These are phyloP conservation scores for Onychostoma macrolepis DNA, from an alignment of 2,113 vertebrate species.

Conservation along the genomic window DNA sequence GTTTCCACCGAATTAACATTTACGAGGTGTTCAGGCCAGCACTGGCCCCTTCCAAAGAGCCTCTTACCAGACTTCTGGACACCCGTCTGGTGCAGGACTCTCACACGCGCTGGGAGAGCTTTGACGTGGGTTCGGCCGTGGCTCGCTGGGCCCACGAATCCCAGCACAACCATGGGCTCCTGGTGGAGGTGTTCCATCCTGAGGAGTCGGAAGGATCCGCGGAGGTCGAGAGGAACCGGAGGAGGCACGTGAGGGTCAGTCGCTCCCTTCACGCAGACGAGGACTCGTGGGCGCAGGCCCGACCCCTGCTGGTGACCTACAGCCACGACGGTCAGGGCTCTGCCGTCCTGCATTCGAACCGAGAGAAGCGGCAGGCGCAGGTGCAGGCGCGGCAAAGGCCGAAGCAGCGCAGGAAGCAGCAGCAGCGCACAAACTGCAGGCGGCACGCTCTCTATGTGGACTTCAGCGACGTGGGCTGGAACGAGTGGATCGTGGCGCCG, in stretches of 20 bases:
- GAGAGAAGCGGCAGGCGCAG: conserved; percentile 89
- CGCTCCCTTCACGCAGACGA: conserved; percentile 91
- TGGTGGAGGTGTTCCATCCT: conserved; percentile 93
- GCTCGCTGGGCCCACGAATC: conserved; percentile 89
- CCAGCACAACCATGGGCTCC: conserved; percentile 89
- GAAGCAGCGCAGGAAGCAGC: conserved; percentile 85
- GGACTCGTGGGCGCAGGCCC: conserved; percentile 89
- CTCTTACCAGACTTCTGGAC: conserved; percentile 94
- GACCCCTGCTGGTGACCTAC: conserved; percentile 94
- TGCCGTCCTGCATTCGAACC: conserved; percentile 84
- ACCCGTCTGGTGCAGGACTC: conserved; percentile 93
- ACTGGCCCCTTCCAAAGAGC: conserved; percentile 74
- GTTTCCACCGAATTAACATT: conserved; percentile 96
- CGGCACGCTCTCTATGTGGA: conserved; percentile 95
- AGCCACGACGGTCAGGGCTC: conserved; percentile 93
- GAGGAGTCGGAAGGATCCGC: conserved; percentile 75
- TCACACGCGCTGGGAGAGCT: conserved; percentile 94
- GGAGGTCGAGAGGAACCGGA: conserved; percentile 76
- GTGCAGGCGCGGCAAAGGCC: conserved; percentile 76
- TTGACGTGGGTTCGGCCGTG: conserved; percentile 93
- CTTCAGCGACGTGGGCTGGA: conserved; percentile 99
- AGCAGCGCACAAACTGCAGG: conserved; percentile 87
- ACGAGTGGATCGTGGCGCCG: conserved; percentile 99
- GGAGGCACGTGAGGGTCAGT: conserved; percentile 92
- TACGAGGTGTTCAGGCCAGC: conserved; percentile 93